phyloP scores from a whole-genome alignment of 2,113 vertebrate genomes.

The Halcyon malimbica region DNA sequence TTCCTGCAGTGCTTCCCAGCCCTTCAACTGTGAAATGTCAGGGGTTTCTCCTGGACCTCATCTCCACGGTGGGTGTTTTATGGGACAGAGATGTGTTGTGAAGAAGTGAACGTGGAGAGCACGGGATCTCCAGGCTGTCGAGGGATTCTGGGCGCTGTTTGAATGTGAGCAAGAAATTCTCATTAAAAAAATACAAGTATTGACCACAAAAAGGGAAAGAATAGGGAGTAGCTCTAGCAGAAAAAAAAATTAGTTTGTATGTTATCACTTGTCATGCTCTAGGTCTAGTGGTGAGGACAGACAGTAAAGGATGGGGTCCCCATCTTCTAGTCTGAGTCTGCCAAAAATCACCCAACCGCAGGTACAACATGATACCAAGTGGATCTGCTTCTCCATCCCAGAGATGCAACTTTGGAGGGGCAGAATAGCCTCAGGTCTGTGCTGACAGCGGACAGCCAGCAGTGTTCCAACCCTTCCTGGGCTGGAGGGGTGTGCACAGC shows the following conservation, averaged over 20 bases:
- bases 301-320: background rate
- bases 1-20: background rate
- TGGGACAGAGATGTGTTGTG: background rate
- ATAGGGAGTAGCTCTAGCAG: background rate
- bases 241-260: background rate
- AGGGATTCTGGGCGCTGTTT: background rate
- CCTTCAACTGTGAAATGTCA: background rate
- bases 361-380: fast-evolving
- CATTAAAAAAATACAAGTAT: background rate
- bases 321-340: background rate
- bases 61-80: background rate
- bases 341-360: background rate
- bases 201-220: background rate
- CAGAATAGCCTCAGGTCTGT: no score
- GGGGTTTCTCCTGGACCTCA: background rate
- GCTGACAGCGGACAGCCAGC: no score
- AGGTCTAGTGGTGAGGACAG: background rate
- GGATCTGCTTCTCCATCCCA: no score
- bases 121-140: fast-evolving
- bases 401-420: no score
- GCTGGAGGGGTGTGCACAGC: no score
- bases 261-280: background rate
- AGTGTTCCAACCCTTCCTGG: no score
- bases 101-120: background rate
- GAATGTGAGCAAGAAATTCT: background rate